phyloP scores from a whole-genome alignment of 2,797 vertebrate genomes.

The Sphaeramia orbicularis region DNA sequence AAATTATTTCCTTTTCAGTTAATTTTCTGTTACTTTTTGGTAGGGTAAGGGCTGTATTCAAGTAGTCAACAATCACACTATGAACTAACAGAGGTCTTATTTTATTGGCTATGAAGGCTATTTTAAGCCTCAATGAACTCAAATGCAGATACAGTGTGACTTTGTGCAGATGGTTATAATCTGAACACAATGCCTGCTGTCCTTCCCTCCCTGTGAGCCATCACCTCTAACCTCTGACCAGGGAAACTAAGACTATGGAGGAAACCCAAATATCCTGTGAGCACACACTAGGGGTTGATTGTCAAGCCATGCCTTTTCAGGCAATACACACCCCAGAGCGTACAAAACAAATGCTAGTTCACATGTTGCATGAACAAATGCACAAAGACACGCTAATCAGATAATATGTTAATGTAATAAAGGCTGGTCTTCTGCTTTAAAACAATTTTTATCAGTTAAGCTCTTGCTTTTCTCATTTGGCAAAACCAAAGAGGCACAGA shows the following conservation, averaged over 20 bases:
- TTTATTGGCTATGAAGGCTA: conserved; percentile 34
- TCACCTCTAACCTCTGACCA: conserved; percentile 82
- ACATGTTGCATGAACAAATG: conserved; percentile 38
- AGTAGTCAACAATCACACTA: conserved; percentile 14
- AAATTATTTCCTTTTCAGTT: conserved; percentile 2
- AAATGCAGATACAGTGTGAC: conserved; percentile 49
- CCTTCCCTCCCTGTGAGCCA: conserved; percentile 74
- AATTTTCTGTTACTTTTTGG: neutral
- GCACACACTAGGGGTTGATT: conserved; percentile 61
- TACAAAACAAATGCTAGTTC: conserved; percentile 56
- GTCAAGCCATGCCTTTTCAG: conserved; percentile 57
- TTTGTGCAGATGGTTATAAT: conserved; percentile 84
- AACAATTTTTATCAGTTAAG: conserved; percentile 58
- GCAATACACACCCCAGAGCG: conserved; percentile 61
- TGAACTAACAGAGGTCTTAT: conserved; percentile 42
- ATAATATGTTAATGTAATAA: conserved; percentile 47
- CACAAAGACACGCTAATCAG: conserved; percentile 36
- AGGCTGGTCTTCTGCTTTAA: conserved; percentile 42
- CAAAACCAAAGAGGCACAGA: conserved; percentile 25
- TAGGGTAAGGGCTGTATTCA: neutral
- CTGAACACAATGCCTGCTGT: conserved; percentile 79
- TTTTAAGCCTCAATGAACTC: conserved; percentile 32
- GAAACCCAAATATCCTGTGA: conserved; percentile 84
- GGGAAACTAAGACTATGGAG: conserved; percentile 68
- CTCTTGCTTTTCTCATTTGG: conserved; percentile 31